Conservation (phyloP, 2,888 invertebrate genomes). For the Orgyia antiqua region DNA sequence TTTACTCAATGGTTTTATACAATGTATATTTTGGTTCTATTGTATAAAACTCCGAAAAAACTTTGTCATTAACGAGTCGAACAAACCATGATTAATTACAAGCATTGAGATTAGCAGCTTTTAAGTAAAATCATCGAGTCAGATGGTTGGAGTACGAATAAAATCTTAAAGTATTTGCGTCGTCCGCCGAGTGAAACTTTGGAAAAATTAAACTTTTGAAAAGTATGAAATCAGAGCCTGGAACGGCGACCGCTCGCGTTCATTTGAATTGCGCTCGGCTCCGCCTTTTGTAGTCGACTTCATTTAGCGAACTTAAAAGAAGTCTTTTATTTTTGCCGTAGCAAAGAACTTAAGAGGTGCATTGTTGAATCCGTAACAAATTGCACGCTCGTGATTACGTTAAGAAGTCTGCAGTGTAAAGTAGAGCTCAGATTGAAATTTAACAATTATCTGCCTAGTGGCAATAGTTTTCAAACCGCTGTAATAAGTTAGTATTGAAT, state of each 20-base stretch:
- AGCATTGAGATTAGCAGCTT: slow-evolving; percentile 17
- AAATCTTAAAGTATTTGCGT: slow-evolving; percentile 52
- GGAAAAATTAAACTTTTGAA: slow-evolving; percentile 66
- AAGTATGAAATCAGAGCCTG: slow-evolving; percentile 66
- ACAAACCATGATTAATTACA: slow-evolving; percentile 22
- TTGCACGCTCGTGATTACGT: slow-evolving; percentile 69
- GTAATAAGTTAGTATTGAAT: slow-evolving; percentile 11
- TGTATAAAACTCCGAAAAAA: slow-evolving; percentile 15
- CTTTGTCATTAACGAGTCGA: slow-evolving; percentile 16
- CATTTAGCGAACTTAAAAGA: slow-evolving; percentile 72
- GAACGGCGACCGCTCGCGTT: slow-evolving; percentile 54
- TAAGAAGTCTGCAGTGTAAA: slow-evolving; percentile 46
- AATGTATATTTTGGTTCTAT: slow-evolving; percentile 11
- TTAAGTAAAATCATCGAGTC: slow-evolving; percentile 30
- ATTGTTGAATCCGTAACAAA: slow-evolving; percentile 76
- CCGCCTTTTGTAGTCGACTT: slow-evolving; percentile 75
- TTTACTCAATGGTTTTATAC: slow-evolving; percentile 13
- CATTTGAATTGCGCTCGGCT: slow-evolving; percentile 69
- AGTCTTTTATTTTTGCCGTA: slow-evolving; percentile 63
- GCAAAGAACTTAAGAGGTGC: slow-evolving; percentile 70
- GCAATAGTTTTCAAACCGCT: slow-evolving; percentile 39
- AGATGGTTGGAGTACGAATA: slow-evolving; percentile 36
- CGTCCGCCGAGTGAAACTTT: slow-evolving; percentile 60
- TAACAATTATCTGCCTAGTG: slow-evolving; percentile 43
- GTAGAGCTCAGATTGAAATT: slow-evolving; percentile 56